phyloP scores from a whole-genome alignment of 2,888 invertebrate species.

The Mythimna loreyi region DNA sequence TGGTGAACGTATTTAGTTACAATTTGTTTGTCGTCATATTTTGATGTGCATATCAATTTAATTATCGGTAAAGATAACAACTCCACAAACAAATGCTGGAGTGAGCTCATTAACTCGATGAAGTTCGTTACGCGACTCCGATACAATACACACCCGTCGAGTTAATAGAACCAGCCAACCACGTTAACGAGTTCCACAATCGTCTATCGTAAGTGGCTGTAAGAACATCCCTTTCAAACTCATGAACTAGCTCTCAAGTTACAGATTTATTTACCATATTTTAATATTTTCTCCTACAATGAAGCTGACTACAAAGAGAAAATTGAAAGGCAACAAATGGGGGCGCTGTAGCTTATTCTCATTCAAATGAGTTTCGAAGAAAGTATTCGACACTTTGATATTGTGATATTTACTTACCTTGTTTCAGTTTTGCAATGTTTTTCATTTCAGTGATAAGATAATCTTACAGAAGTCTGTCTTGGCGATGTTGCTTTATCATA shows the following conservation, averaged over 20 bases:
- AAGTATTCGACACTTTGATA: constrained; percentile 85
- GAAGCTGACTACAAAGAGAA: constrained; percentile 79
- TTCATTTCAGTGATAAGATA: constrained; percentile 48
- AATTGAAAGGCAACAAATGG: constrained; percentile 87
- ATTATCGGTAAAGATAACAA: constrained; percentile 57
- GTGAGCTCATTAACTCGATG: constrained; percentile 56
- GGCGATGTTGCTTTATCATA: constrained; percentile 4
- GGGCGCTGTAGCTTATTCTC: constrained; percentile 80
- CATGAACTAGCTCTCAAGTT: constrained; percentile 75
- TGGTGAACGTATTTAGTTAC: neutral
- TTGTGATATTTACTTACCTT: constrained; percentile 73
- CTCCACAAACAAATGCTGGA: constrained; percentile 46
- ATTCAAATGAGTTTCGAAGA: constrained; percentile 86
- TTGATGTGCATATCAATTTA: constrained; percentile 39
- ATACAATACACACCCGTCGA: constrained; percentile 32
- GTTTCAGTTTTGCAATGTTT: constrained; percentile 56
- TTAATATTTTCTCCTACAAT: constrained; percentile 84
- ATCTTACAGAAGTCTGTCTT: neutral
- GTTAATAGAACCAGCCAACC: constrained; percentile 34
- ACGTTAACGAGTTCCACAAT: constrained; percentile 61
- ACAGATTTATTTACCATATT: constrained; percentile 84
- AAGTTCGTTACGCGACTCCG: constrained; percentile 51
- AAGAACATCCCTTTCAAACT: constrained; percentile 63
- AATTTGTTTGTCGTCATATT: constrained; percentile 60
- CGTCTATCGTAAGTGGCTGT: constrained; percentile 53